phyloP scores from a whole-genome alignment of 2,888 invertebrate genomes.

The Agrotis puta region DNA sequence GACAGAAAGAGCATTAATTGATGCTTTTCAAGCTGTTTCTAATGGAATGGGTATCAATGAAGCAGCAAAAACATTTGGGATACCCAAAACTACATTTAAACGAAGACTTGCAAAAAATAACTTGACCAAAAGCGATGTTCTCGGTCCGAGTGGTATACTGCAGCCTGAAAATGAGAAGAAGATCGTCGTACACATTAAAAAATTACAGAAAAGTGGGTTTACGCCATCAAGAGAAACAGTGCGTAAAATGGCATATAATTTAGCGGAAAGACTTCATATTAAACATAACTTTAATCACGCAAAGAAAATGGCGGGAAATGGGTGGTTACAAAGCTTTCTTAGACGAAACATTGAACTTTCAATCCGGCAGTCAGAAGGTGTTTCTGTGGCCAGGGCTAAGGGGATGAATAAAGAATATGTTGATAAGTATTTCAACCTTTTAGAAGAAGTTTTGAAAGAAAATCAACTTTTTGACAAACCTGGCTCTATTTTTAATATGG shows the following conservation, averaged over 20 bases:
- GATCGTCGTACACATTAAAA: conserved; percentile 12
- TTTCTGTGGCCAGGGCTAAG: conserved; percentile 36
- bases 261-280: conserved; percentile 15
- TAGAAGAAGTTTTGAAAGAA: conserved; percentile 36
- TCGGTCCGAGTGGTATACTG: conserved; percentile 11
- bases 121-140: conserved; percentile 11
- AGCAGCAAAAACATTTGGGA: conserved; percentile 25
- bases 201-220: conserved; percentile 13
- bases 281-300: conserved; percentile 23
- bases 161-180: conserved; percentile 10
- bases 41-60: conserved; percentile 26
- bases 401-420: conserved; percentile 43
- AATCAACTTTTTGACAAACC: conserved; percentile 46
- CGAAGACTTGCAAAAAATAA: conserved; percentile 1
- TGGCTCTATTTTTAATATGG: conserved; percentile 53
- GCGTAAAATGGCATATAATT: conserved; percentile 20
- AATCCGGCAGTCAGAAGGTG: conserved; percentile 43
- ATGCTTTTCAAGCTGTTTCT: conserved; percentile 10
- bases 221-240: conserved; percentile 13
- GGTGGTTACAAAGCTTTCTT: conserved; percentile 17
- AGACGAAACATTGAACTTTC: conserved; percentile 15
- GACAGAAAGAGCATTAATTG: conserved; percentile 12
- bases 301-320: conserved; percentile 22
- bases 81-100: conserved; percentile 25
- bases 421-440: conserved; percentile 38